Evolutionary conservation across 2,888 invertebrate genomes (phyloP).

Genomic region (Philonicus albiceps): DNA sequence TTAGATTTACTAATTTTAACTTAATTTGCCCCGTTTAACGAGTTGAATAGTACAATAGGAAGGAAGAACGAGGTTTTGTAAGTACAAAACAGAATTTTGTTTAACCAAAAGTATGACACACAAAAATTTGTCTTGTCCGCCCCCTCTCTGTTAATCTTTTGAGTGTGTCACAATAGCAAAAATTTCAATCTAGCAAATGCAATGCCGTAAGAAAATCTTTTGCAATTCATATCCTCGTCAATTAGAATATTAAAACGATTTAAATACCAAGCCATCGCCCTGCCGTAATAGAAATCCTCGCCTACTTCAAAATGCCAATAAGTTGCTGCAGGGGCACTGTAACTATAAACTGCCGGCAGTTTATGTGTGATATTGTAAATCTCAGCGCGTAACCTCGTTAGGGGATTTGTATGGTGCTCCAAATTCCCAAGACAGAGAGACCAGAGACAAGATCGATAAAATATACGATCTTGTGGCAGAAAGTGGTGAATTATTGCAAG

Average conservation of each 20-base stretch:
- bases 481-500: conserved; percentile 25
- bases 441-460: not conserved
- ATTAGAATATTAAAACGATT: conserved; percentile 1
- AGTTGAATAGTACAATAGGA: not conserved
- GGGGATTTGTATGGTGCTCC: conserved; percentile 4
- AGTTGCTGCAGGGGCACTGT: not conserved
- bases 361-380: not conserved
- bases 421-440: conserved; percentile 28
- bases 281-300: not conserved
- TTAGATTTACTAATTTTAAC: not conserved
- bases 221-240: conserved; percentile 4
- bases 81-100: not conserved
- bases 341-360: not conserved
- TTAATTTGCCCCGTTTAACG: not conserved
- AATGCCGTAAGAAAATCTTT: not conserved
- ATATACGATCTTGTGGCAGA: not conserved
- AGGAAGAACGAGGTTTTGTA: not conserved
- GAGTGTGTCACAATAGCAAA: not conserved
- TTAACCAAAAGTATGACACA: not conserved
- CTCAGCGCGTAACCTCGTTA: not conserved
- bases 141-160: not conserved
- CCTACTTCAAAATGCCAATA: not conserved
- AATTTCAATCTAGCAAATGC: not conserved
- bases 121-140: not conserved
- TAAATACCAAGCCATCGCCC: conserved; percentile 20